Evolutionary conservation across 2,888 invertebrate genomes (phyloP).

Genomic region (Diarsia mendica): DNA sequence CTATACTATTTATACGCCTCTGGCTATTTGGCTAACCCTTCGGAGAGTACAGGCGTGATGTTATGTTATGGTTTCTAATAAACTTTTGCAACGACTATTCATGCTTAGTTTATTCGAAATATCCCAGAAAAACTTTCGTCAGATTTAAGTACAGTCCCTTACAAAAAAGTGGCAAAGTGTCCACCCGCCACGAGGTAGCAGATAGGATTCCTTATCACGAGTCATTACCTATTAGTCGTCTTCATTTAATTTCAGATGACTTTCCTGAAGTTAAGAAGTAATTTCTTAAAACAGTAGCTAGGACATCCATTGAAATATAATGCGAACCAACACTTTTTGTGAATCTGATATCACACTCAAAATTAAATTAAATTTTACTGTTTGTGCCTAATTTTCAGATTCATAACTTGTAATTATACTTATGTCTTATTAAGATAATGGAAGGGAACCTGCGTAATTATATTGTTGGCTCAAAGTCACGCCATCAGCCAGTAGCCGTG

Average conservation of each 20-base stretch:
- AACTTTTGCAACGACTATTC: background rate
- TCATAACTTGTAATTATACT: constrained; percentile 29
- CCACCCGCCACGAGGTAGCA: background rate
- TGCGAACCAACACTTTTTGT: background rate
- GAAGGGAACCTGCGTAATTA: background rate
- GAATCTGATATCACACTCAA: background rate
- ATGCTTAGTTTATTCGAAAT: background rate
- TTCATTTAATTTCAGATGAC: no score
- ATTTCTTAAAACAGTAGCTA: background rate
- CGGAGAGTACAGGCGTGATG: no score
- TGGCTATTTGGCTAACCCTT: no score
- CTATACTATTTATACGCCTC: no score
- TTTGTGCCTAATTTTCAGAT: constrained; percentile 2
- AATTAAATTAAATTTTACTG: background rate
- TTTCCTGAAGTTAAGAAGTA: background rate
- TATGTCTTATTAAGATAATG: constrained; percentile 7
- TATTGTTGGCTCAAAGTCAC: no score
- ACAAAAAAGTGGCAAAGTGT: background rate
- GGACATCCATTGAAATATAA: background rate
- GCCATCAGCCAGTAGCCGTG: no score
- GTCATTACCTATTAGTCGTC: no score
- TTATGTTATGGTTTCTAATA: background rate
- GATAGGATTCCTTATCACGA: background rate
- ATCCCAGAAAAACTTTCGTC: background rate
- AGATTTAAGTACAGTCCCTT: background rate